Evolutionary conservation across 1,140 invertebrate genomes (phyloP).

Genomic region (Calliphora vicina): DNA sequence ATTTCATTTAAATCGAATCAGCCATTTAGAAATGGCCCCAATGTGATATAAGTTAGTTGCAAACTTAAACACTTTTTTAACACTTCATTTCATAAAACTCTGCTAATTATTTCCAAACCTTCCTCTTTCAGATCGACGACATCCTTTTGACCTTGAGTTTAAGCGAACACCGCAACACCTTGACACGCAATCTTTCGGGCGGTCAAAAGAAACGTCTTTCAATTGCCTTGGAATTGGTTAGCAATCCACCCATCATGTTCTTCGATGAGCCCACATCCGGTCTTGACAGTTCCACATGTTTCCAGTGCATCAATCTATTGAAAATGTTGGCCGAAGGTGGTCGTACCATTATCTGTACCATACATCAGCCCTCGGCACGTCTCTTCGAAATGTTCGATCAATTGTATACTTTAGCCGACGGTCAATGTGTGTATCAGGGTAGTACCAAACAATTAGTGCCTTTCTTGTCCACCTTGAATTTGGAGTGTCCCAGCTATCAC

Average conservation of each 20-base stretch:
- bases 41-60: no score
- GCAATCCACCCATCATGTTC: constrained; percentile 96
- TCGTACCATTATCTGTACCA: constrained; percentile 95
- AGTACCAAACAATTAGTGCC: constrained; percentile 85
- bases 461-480: constrained; percentile 80
- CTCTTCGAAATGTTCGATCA: constrained; percentile 98
- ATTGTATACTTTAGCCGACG: constrained; percentile 91
- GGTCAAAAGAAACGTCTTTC: constrained; percentile 96
- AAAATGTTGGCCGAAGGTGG: constrained; percentile 90
- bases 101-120: neutral
- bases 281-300: constrained; percentile 92
- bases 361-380: constrained; percentile 95
- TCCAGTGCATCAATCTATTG: constrained; percentile 88
- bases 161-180: constrained; percentile 84
- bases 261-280: constrained; percentile 98
- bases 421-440: constrained; percentile 94
- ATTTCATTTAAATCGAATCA: no score
- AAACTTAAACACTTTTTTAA: no score
- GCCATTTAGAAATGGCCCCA: no score
- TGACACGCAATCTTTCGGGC: constrained; percentile 90
- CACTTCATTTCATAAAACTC: no score
- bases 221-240: constrained; percentile 94
- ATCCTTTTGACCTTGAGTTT: constrained; percentile 90
- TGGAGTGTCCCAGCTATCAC: constrained; percentile 94
- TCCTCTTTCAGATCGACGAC: constrained; percentile 77